Conservation (phyloP, 2,888 invertebrate species). For the Xanthorhoe designata region DNA sequence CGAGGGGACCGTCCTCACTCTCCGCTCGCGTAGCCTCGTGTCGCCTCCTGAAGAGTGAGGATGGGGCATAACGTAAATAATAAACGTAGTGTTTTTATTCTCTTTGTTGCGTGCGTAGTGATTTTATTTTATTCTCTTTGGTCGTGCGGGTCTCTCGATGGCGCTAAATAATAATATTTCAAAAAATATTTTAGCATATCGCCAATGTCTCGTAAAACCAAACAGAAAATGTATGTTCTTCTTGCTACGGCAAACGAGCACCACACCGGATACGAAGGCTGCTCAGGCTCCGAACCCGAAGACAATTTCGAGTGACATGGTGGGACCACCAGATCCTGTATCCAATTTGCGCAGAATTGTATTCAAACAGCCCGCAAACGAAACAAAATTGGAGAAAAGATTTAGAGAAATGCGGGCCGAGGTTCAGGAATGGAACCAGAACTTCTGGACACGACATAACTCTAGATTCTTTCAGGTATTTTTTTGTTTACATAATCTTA, state of each 20-base stretch:
- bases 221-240: conserved; percentile 45
- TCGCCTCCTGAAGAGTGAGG: too few species aligned
- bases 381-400: conserved; percentile 87
- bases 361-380: conserved; percentile 87
- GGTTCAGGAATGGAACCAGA: conserved; percentile 93
- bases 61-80: too few species aligned
- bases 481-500: conserved; percentile 10
- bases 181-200: conserved; percentile 25
- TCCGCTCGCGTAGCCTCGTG: too few species aligned
- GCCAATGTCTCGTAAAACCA: conserved; percentile 38
- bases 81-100: too few species aligned
- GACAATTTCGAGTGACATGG: conserved; percentile 85
- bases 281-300: conserved; percentile 71
- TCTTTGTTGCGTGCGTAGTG: too few species aligned
- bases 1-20: too few species aligned
- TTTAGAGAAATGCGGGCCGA: conserved; percentile 88
- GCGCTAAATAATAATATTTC: conserved; percentile 31
- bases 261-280: conserved; percentile 63
- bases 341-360: conserved; percentile 92
- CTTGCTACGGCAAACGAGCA: conserved; percentile 53
- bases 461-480: conserved; percentile 88
- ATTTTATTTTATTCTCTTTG: not conserved
- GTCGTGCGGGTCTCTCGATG: conserved; percentile 11
- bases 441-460: conserved; percentile 94
- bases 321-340: conserved; percentile 92